These are phyloP conservation scores for Margarornis squamiger DNA, from an alignment of 2,797 vertebrate species.

Conservation along the genomic window DNA sequence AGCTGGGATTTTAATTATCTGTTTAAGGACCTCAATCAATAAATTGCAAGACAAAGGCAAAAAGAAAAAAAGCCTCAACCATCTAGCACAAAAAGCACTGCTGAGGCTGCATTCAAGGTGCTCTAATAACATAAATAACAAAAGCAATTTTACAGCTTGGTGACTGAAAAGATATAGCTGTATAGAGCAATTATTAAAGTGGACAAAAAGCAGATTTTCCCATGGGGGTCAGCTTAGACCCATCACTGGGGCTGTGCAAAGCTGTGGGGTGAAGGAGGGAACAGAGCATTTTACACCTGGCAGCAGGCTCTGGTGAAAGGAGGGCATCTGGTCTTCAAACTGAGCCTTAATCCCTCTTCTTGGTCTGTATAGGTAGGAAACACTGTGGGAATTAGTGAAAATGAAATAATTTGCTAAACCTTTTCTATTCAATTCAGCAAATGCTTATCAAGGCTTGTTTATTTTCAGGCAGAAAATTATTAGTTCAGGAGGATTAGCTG, in stretches of 20 bases:
- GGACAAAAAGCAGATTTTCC: slow-evolving; percentile 9
- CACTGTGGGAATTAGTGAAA: background rate
- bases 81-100: background rate
- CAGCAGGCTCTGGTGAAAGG: background rate
- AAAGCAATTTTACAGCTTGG: slow-evolving; percentile 18
- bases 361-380: background rate
- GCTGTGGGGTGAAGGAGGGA: background rate
- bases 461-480: background rate
- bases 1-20: background rate
- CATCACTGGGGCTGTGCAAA: background rate
- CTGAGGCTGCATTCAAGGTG: background rate
- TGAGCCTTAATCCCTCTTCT: background rate
- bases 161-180: background rate
- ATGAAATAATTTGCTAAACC: background rate
- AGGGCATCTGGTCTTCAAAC: background rate
- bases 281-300: background rate
- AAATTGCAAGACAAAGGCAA: background rate
- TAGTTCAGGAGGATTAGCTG: background rate
- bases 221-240: background rate
- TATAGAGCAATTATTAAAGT: background rate
- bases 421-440: background rate
- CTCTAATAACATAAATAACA: slow-evolving; percentile 5
- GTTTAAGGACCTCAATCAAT: background rate
- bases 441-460: background rate
- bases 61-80: background rate